Percentiles rank a stretch among this genome's conserved stretches.
phyloP scores from a whole-genome alignment of 2,888 invertebrate species.

The Netelia melanura region DNA sequence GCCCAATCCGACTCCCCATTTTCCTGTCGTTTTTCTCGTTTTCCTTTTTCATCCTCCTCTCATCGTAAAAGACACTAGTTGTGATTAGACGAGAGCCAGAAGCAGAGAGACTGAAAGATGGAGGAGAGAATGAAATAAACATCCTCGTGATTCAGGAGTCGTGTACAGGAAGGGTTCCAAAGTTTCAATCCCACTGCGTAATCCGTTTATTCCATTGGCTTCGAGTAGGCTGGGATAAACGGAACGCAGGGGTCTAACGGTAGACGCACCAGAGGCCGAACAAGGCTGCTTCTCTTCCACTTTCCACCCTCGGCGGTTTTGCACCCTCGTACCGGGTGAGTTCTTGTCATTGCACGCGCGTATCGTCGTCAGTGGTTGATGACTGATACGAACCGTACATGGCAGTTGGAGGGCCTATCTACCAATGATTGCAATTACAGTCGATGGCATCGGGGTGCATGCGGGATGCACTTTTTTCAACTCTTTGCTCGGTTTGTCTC shows the following conservation, averaged over 20 bases:
- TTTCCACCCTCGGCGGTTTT: conserved; percentile 58
- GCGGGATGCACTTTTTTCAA: conserved; percentile 18
- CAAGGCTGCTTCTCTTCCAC: conserved; percentile 47
- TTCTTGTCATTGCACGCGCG: conserved; percentile 20
- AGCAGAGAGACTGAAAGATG: background rate
- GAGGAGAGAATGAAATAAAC: conserved; percentile 33
- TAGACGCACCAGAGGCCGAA: conserved; percentile 26
- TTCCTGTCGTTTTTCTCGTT: background rate
- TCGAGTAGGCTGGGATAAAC: conserved; percentile 50
- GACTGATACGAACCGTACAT: conserved; percentile 5
- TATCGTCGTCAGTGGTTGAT: conserved; percentile 33
- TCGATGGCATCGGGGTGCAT: conserved; percentile 33
- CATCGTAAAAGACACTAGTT: background rate
- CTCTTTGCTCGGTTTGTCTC: background rate
- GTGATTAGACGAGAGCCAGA: background rate
- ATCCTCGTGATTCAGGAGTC: background rate
- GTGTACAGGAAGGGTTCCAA: conserved; percentile 56
- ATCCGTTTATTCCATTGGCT: conserved; percentile 67
- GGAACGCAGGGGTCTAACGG: conserved; percentile 25
- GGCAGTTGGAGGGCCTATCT: background rate
- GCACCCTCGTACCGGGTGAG: conserved; percentile 25
- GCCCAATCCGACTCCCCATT: conserved; percentile 36
- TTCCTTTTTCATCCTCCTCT: background rate
- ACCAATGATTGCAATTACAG: conserved; percentile 10
- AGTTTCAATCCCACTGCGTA: conserved; percentile 68